Evolutionary conservation across 2,888 invertebrate genomes (phyloP).

Genomic region (Dryocosmus kuriphilus): DNA sequence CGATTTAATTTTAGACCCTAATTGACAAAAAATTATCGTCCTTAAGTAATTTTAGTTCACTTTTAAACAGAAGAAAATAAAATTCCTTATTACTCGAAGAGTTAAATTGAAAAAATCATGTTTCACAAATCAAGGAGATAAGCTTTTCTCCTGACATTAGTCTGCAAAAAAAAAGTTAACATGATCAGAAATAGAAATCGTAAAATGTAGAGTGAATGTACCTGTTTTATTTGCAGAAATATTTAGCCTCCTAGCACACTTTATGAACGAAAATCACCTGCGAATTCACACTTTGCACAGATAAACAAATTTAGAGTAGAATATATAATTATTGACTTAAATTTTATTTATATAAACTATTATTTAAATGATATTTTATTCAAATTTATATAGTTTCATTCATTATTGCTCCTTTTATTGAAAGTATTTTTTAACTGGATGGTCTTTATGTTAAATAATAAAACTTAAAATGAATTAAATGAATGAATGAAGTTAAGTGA

Average conservation of each 20-base stretch:
- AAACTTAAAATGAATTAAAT: too few species aligned
- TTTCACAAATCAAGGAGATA: too few species aligned
- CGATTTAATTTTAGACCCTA: too few species aligned
- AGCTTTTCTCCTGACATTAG: neutral
- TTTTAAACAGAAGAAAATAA: neutral
- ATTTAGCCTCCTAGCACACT: neutral
- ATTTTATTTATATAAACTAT: too few species aligned
- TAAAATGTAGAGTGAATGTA: neutral
- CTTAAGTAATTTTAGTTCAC: neutral
- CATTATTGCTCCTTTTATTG: neutral
- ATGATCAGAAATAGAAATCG: neutral
- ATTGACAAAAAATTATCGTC: too few species aligned
- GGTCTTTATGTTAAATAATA: too few species aligned
- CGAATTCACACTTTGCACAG: neutral
- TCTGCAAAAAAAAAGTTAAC: conserved; percentile 17
- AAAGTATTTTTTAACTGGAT: too few species aligned
- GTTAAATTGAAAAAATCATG: neutral
- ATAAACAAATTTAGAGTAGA: neutral
- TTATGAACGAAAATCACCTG: neutral
- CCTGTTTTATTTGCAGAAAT: conserved; percentile 23
- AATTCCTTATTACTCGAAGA: neutral
- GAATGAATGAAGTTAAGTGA: too few species aligned
- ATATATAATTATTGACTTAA: too few species aligned
- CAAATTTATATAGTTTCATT: neutral
- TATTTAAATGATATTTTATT: neutral